A percentile compares a stretch with the other conserved stretches of the same genome.
Evolutionary conservation across 1,140 invertebrate species (phyloP).

Genomic region (Drosophila arizonae): DNA sequence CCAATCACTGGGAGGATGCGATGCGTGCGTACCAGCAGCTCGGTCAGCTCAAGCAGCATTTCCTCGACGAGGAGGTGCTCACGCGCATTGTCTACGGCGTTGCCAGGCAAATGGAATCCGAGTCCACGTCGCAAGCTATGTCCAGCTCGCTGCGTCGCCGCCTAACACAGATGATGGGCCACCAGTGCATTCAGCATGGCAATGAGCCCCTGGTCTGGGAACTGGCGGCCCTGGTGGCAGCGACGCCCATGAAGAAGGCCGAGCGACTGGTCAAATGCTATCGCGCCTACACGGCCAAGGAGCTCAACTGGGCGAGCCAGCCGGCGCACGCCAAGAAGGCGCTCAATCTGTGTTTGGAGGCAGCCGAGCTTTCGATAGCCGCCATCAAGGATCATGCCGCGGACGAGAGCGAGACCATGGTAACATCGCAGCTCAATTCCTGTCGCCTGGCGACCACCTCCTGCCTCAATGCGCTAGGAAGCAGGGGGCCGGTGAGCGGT

Average conservation of each 20-base stretch:
- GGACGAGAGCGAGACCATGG: conserved; percentile 62
- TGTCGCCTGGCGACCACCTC: conserved; percentile 85
- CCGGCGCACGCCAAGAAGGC: conserved; percentile 83
- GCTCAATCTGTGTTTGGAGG: conserved; percentile 83
- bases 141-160: conserved; percentile 84
- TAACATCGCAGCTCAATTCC: conserved; percentile 85
- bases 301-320: conserved; percentile 85
- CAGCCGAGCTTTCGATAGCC: conserved; percentile 82
- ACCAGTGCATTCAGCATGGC: conserved; percentile 88
- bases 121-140: conserved; percentile 69
- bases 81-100: conserved; percentile 89
- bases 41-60: conserved; percentile 92
- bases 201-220: conserved; percentile 90
- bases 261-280: conserved; percentile 87
- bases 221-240: conserved; percentile 89
- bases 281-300: conserved; percentile 85
- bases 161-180: conserved; percentile 90
- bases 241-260: conserved; percentile 85
- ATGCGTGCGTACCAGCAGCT: conserved; percentile 92
- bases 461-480: conserved; percentile 62
- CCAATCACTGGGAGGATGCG: conserved; percentile 89
- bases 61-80: conserved; percentile 91
- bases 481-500: conserved; percentile 53
- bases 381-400: conserved; percentile 65
- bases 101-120: conserved; percentile 86